These are phyloP conservation scores for Gnatocerus cornutus DNA, from an alignment of 2,888 invertebrate species.

Conservation along the genomic window DNA sequence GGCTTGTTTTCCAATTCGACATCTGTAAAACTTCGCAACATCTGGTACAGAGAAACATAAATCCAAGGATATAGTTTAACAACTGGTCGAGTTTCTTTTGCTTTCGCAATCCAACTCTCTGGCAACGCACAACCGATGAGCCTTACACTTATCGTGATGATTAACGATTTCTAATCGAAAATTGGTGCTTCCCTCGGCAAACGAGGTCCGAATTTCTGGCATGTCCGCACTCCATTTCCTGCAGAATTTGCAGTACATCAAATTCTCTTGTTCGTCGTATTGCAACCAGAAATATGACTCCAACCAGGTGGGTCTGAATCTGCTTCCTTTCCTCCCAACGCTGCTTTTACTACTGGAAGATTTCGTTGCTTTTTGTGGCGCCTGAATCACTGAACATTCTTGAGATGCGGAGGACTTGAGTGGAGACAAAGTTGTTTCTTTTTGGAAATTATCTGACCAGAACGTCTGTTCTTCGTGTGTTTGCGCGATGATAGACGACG, in stretches of 20 bases:
- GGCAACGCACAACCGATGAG: conserved; percentile 79
- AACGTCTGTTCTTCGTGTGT: conserved; percentile 15
- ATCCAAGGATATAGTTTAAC: background rate
- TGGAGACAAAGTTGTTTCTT: background rate
- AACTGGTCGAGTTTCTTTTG: conserved; percentile 2
- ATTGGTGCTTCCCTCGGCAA: conserved; percentile 85
- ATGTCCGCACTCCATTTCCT: conserved; percentile 82
- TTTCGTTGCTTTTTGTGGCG: conserved; percentile 16
- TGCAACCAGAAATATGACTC: conserved; percentile 82
- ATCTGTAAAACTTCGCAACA: too few species aligned
- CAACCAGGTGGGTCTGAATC: conserved; percentile 81
- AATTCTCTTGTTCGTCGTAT: conserved; percentile 79
- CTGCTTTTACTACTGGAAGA: conserved; percentile 41
- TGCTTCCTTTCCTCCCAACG: conserved; percentile 74
- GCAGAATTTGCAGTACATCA: conserved; percentile 84
- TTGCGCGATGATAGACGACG: conserved; percentile 1
- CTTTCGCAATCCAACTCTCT: conserved; percentile 68
- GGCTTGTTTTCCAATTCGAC: background rate
- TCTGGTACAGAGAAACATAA: background rate
- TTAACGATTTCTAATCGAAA: conserved; percentile 85
- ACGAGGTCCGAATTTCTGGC: conserved; percentile 83
- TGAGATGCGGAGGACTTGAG: conserved; percentile 58
- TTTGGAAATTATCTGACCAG: too few species aligned
- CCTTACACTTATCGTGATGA: conserved; percentile 86
- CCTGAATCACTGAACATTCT: conserved; percentile 69